Base-by-base conservation (phyloP, 1,140 invertebrate genomes). In the Aleiodes sp. region DNA sequence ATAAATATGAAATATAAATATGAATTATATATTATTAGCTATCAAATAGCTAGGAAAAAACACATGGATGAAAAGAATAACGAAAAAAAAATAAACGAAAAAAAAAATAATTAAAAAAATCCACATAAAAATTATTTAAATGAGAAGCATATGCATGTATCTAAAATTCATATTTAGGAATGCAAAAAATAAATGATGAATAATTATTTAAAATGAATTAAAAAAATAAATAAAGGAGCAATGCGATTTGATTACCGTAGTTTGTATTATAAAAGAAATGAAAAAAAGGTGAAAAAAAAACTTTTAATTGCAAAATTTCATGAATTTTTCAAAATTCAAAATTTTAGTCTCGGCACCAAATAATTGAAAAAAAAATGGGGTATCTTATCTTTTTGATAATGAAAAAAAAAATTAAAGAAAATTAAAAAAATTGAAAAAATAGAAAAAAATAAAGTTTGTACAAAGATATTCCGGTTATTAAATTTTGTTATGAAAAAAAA, bases 401-500 rank as follows among this genome's bases (percentile, higher is more conserved):
- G 12, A 70, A 70, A 43, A 70, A 76, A 74, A 74, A 67, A 70
- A 70, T n/a, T n/a, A n/a, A n/a, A n/a, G n/a, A n/a, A n/a, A n/a
- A n/a, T n/a, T n/a, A n/a, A n/a, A n/a, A n/a, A n/a, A n/a, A n/a
- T n/a, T n/a, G 39, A 74, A 14, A 65, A 41, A 68, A 56, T 64
- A 70, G 69, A 75, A 65, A 72, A 78, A 76, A 77, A 82, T 77
- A 82, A 81, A 69, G 80, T 86, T 86, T 86, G 83, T 86, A 86
- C 83, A 86, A 83, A 86, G 80, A 84, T 86, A 82, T 85, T 85
- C 81, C 79, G 83, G 82, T 86, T 85, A 84, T 85, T 83, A 82
- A 86, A 86, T 86, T 86, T 84, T 86, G 82, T 86, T 86, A 86
- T 78, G 74, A 68, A 59, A 70, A 65, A 68, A 69, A 62, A 19